These are phyloP conservation scores for Ericerus pela DNA, from an alignment of 1,140 invertebrate genomes.

Conservation along the genomic window DNA sequence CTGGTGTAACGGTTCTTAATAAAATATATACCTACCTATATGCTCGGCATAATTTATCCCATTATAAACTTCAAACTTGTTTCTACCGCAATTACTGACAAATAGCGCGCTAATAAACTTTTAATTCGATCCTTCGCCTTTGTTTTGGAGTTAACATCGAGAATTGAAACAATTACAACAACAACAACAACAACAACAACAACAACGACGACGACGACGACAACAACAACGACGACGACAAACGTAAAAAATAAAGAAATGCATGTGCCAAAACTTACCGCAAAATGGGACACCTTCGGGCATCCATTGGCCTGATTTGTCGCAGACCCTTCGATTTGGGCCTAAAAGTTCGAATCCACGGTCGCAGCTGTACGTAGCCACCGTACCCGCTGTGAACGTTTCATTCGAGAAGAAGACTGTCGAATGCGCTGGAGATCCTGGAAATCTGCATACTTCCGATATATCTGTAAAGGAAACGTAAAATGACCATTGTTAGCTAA, in stretches of 20 bases:
- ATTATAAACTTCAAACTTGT: constrained; percentile 9
- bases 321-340: constrained; percentile 61
- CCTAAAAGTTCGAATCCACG: constrained; percentile 80
- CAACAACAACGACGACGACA: not conserved
- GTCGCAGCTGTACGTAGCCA: constrained; percentile 77
- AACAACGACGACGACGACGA: not conserved
- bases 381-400: constrained; percentile 43
- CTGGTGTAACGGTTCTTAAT: constrained; percentile 8
- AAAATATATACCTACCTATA: too few relatives aligned
- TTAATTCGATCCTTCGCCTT: not conserved
- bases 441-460: constrained; percentile 51
- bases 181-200: not conserved
- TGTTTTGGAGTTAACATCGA: not conserved
- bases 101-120: constrained; percentile 6
- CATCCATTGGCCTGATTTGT: constrained; percentile 59
- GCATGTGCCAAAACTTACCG: constrained; percentile 47
- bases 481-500: not conserved
- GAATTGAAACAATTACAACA: too few relatives aligned
- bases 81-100: constrained; percentile 6
- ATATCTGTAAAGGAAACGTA: not conserved
- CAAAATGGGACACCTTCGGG: constrained; percentile 87
- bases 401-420: constrained; percentile 61
- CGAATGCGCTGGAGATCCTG: constrained; percentile 83
- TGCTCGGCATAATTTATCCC: not conserved
- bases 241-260: constrained; percentile 1